These are phyloP conservation scores for Heliconius erato DNA, from an alignment of 2,888 invertebrate species.

Conservation along the genomic window DNA sequence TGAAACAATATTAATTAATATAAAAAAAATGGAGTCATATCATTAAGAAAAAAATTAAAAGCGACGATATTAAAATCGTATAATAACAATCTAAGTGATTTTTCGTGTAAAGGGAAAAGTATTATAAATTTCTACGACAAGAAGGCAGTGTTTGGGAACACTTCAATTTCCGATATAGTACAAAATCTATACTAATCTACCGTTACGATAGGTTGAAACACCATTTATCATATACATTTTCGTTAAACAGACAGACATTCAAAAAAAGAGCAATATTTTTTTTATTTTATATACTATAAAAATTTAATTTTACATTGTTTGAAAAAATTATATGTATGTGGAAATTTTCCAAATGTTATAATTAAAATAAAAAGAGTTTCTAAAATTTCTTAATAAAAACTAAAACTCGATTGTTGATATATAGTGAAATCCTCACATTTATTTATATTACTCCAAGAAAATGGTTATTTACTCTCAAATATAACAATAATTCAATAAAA, in stretches of 20 bases:
- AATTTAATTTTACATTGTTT: no score
- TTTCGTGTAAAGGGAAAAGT: conserved; percentile 47
- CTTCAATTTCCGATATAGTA: conserved; percentile 52
- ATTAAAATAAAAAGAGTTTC: neutral
- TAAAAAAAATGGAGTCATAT: neutral
- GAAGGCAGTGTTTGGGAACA: conserved; percentile 65
- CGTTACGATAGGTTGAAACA: conserved; percentile 35
- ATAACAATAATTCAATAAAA: neutral
- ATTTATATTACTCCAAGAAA: no score
- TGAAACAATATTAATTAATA: neutral
- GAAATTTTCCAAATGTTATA: neutral
- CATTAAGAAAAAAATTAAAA: neutral
- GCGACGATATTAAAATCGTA: conserved; percentile 19
- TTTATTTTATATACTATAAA: no score
- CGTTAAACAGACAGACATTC: neutral
- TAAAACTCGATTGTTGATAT: neutral
- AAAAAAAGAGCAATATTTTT: neutral
- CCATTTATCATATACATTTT: conserved; percentile 31
- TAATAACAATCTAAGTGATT: conserved; percentile 7
- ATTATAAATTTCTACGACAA: conserved; percentile 53
- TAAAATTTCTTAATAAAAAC: neutral
- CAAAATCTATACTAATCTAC: conserved; percentile 52
- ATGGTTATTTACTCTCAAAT: no score
- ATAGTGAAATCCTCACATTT: neutral
- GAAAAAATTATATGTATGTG: no score